Percentiles rank a stretch among this genome's conserved stretches.
These are phyloP conservation scores for Heteractis magnifica DNA, from an alignment of 92 coral and sea anemone genomes.

Conservation along the genomic window DNA sequence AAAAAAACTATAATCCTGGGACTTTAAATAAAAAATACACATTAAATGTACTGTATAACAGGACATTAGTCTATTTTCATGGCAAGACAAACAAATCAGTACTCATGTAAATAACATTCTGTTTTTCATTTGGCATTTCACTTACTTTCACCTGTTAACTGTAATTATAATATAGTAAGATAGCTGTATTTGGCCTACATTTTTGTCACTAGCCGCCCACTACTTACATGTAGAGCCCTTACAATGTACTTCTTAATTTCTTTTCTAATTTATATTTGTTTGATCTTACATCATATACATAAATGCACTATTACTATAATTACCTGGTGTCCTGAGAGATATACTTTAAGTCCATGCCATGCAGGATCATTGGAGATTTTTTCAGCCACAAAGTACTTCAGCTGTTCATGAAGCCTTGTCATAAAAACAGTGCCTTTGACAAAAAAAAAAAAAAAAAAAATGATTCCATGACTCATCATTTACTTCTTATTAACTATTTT, in stretches of 20 bases:
- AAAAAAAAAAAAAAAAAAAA: neutral
- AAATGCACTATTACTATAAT: neutral
- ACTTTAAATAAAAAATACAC: neutral
- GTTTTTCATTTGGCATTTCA: too few species aligned
- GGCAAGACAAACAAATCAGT: neutral
- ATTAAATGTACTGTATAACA: neutral
- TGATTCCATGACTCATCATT: too few species aligned
- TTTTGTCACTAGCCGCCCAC: too few species aligned
- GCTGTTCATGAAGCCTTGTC: constrained; percentile 93
- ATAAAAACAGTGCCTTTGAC: constrained; percentile 88
- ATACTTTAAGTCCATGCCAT: constrained; percentile 90
- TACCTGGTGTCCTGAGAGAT: constrained; percentile 98
- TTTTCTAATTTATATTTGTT: too few species aligned
- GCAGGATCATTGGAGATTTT: constrained; percentile 96
- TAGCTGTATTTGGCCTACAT: too few species aligned
- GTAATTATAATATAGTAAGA: too few species aligned
- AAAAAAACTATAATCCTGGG: too few species aligned
- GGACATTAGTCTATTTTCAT: neutral
- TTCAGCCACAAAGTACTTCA: constrained; percentile 83
- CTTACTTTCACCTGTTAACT: too few species aligned
- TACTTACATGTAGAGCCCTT: too few species aligned
- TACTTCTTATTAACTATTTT: neutral
- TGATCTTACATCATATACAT: too few species aligned
- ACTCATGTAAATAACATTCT: too few species aligned
- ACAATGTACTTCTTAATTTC: too few species aligned